These are phyloP conservation scores for Hermatobates lingyangjiaoensis DNA, from an alignment of 1,140 invertebrate species.

Conservation along the genomic window DNA sequence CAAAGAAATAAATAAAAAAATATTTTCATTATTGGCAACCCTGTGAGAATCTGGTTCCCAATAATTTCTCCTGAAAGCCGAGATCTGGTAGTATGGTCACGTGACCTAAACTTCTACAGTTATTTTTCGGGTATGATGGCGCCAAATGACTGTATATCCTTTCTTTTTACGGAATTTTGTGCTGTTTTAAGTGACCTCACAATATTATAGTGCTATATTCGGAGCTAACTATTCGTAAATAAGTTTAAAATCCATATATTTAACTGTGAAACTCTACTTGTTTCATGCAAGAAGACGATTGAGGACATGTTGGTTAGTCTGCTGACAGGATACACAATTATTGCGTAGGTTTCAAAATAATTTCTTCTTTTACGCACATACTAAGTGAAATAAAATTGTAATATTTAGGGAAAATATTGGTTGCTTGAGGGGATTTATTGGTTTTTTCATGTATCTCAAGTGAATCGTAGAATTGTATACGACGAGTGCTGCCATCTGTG, in stretches of 20 bases:
- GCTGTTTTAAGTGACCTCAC: constrained; percentile 15
- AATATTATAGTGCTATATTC: constrained; percentile 6
- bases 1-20: too few species aligned
- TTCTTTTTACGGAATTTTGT: constrained; percentile 26
- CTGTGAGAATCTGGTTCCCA: constrained; percentile 16
- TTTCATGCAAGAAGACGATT: constrained; percentile 23
- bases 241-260: constrained; percentile 3
- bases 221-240: constrained; percentile 5
- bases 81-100: constrained; percentile 24
- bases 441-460: too few species aligned
- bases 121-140: constrained; percentile 37
- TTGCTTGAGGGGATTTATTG: too few species aligned
- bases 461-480: constrained; percentile 2
- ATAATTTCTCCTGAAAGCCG: constrained; percentile 18
- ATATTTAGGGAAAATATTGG: too few species aligned
- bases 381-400: too few species aligned
- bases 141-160: constrained; percentile 32
- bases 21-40: constrained; percentile 11
- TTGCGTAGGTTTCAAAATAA: neutral
- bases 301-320: constrained; percentile 35
- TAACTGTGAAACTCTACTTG: neutral
- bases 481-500: constrained; percentile 35
- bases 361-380: too few species aligned
- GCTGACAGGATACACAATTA: constrained; percentile 17
- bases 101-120: constrained; percentile 30